These are phyloP conservation scores for Characodon lateralis DNA, from an alignment of 2,797 vertebrate genomes.

Conservation along the genomic window DNA sequence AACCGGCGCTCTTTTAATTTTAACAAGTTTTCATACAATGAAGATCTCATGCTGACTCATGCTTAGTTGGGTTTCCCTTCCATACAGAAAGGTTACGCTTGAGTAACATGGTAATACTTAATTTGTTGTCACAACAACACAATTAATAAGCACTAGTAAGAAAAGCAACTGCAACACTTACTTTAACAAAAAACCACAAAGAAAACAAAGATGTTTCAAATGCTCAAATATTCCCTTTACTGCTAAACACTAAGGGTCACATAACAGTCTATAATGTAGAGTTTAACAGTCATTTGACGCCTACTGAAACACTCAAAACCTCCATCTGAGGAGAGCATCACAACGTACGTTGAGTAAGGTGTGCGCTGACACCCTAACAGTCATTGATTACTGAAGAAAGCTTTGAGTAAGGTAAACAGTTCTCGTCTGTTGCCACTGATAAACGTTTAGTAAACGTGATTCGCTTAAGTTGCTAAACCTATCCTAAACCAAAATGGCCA, in stretches of 20 bases:
- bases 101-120: slow-evolving; percentile 37
- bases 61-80: slow-evolving; percentile 7
- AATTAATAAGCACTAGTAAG: slow-evolving; percentile 48
- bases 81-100: slow-evolving; percentile 9
- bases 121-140: slow-evolving; percentile 48
- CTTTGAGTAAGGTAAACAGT: slow-evolving; percentile 76
- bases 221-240: slow-evolving; percentile 35
- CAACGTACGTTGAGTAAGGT: slow-evolving; percentile 58
- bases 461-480: slow-evolving; percentile 42
- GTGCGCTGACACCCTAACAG: slow-evolving; percentile 78
- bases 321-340: slow-evolving; percentile 55
- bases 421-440: slow-evolving; percentile 68
- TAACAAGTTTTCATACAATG: neutral
- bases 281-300: slow-evolving; percentile 81
- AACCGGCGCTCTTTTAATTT: neutral
- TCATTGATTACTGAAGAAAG: slow-evolving; percentile 73
- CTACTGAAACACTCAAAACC: slow-evolving; percentile 61
- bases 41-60: neutral
- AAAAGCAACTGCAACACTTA: slow-evolving; percentile 48
- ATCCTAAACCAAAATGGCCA: slow-evolving; percentile 32
- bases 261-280: slow-evolving; percentile 79
- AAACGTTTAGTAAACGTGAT: slow-evolving; percentile 26
- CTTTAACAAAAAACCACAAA: slow-evolving; percentile 37
- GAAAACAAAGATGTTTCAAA: slow-evolving; percentile 33
- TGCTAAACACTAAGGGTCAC: slow-evolving; percentile 47